These are phyloP conservation scores for Neoniphon sammara DNA, from an alignment of 2,797 vertebrate species.

Conservation along the genomic window DNA sequence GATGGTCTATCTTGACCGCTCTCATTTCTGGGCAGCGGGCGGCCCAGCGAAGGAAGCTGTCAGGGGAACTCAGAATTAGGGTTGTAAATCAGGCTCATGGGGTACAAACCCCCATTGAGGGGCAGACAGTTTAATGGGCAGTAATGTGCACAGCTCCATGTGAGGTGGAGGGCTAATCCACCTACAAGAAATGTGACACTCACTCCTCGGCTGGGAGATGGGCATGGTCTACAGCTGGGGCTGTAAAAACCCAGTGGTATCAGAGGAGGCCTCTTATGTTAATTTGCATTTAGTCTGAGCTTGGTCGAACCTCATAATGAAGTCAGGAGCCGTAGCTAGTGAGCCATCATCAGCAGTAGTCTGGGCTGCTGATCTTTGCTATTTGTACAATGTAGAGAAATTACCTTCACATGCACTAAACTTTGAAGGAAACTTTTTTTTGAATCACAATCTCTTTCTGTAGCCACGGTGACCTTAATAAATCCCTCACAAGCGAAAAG, in stretches of 20 bases:
- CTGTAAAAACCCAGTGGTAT: constrained; percentile 41
- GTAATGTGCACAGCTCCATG: constrained; percentile 73
- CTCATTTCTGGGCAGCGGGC: constrained; percentile 44
- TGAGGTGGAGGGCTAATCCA: constrained; percentile 74
- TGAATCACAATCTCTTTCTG: constrained; percentile 22
- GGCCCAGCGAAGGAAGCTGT: constrained; percentile 45
- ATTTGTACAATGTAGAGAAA: constrained; percentile 6
- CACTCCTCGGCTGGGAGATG: constrained; percentile 43
- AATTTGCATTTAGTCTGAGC: constrained; percentile 58
- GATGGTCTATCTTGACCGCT: constrained; percentile 60
- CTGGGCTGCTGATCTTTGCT: background rate
- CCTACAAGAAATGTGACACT: constrained; percentile 74
- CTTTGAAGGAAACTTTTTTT: background rate
- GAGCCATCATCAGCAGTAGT: constrained; percentile 33
- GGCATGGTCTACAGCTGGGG: constrained; percentile 52
- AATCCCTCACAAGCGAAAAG: constrained; percentile 48
- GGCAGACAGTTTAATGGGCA: constrained; percentile 79
- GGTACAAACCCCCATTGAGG: constrained; percentile 74
- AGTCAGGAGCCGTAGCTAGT: constrained; percentile 33
- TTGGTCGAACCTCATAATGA: constrained; percentile 53
- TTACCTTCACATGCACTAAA: background rate
- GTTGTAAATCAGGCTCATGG: constrained; percentile 78
- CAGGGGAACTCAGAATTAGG: constrained; percentile 58
- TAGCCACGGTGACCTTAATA: constrained; percentile 28
- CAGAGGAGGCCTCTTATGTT: constrained; percentile 40